Percentiles rank a stretch among this genome's conserved stretches.
These are phyloP conservation scores for Aleadryas rufinucha DNA, from an alignment of 2,113 vertebrate genomes.

Conservation along the genomic window DNA sequence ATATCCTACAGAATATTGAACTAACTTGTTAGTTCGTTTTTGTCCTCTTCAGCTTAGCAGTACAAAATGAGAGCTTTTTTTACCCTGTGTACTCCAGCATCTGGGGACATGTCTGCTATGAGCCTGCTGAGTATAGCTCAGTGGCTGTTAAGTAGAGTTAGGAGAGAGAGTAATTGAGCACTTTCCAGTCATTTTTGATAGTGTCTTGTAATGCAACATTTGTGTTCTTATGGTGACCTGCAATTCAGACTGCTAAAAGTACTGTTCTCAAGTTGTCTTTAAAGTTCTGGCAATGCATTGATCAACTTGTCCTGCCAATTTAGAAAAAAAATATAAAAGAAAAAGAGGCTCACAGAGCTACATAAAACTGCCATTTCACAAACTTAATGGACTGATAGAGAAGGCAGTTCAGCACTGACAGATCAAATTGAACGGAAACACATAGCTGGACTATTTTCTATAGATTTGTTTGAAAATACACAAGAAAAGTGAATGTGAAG, in stretches of 20 bases:
- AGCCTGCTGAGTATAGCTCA: neutral
- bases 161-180: neutral
- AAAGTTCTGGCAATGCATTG: neutral
- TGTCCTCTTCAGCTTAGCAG: neutral
- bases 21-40: neutral
- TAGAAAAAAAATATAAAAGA: neutral
- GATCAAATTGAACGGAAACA: neutral
- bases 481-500: neutral
- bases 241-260: neutral
- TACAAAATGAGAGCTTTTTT: neutral
- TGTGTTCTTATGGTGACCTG: neutral
- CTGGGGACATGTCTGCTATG: neutral
- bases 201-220: neutral
- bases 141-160: neutral
- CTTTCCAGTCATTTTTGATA: neutral
- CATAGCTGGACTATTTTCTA: neutral
- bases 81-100: neutral
- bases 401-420: neutral
- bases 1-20: neutral
- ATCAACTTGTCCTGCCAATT: neutral
- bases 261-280: neutral
- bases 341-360: neutral
- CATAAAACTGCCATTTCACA: neutral
- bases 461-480: slow-evolving; percentile 5
- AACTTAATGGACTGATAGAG: neutral